Percentiles rank a stretch among this genome's conserved stretches.
These are phyloP conservation scores for Misgurnus mizolepis DNA, from an alignment of 2,113 vertebrate species.

Conservation along the genomic window DNA sequence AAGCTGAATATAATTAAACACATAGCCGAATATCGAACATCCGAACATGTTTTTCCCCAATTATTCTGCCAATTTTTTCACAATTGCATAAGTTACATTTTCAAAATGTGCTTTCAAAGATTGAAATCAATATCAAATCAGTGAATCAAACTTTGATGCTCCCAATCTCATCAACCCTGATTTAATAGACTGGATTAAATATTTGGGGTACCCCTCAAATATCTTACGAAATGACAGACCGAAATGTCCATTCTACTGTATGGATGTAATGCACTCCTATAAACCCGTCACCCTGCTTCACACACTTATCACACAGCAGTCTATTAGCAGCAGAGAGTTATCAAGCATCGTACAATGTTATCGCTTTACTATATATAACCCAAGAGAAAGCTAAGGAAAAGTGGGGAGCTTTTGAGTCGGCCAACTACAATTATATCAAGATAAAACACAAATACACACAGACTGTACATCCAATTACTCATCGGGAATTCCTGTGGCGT, in stretches of 20 bases:
- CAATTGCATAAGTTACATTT: no score
- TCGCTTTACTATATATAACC: constrained; percentile 56
- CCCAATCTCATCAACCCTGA: no score
- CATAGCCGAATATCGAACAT: no score
- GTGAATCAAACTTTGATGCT: no score
- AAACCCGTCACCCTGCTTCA: background rate
- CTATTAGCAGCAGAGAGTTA: constrained; percentile 43
- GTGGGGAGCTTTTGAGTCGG: constrained; percentile 50
- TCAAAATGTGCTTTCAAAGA: no score
- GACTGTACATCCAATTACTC: constrained; percentile 25
- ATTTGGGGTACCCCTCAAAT: no score
- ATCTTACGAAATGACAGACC: constrained; percentile 8
- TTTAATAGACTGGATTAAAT: no score
- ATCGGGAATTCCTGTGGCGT: constrained; percentile 22
- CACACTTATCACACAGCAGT: constrained; percentile 40
- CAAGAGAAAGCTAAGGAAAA: constrained; percentile 38
- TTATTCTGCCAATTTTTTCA: no score
- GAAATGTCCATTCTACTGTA: constrained; percentile 12
- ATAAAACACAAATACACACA: background rate
- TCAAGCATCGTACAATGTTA: constrained; percentile 70
- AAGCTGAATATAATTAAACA: no score
- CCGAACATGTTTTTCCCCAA: no score
- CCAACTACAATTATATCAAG: constrained; percentile 40
- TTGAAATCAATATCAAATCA: no score
- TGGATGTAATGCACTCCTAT: background rate